A percentile compares a stretch with the other conserved stretches of the same genome.
Evolutionary conservation across 2,797 vertebrate genomes (phyloP).

Genomic region (Morelia viridis): DNA sequence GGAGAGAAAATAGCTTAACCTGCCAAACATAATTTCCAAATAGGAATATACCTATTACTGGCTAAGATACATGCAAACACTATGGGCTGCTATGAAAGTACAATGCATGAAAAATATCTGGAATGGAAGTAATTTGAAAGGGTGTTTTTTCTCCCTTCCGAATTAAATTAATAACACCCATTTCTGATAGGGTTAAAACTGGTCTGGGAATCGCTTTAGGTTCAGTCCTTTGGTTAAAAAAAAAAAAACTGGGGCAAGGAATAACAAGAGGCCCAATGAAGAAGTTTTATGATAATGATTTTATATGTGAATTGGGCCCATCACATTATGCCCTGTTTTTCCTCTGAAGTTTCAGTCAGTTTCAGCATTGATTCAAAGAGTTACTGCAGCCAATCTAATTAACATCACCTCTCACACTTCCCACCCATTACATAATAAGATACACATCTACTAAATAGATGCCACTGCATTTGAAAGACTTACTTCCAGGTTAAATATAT

Average conservation of each 20-base stretch:
- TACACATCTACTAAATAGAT: background rate
- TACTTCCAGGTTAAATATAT: background rate
- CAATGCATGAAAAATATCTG: slow-evolving; percentile 57
- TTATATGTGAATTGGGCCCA: background rate
- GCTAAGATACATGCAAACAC: background rate
- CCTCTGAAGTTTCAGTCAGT: background rate
- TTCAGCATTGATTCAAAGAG: background rate
- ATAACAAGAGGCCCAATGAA: background rate
- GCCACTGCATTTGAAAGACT: background rate
- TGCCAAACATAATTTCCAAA: background rate
- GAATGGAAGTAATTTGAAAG: background rate
- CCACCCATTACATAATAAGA: too few species aligned
- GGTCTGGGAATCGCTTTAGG: background rate
- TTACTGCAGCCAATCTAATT: background rate
- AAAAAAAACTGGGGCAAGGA: background rate
- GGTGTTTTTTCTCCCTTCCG: background rate
- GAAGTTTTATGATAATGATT: background rate
- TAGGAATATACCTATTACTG: background rate
- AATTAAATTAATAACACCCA: background rate
- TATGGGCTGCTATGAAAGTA: slow-evolving; percentile 24
- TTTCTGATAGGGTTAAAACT: background rate
- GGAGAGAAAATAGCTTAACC: background rate
- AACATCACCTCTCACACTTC: too few species aligned
- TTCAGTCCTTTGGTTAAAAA: background rate
- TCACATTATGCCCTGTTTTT: background rate